A percentile compares a stretch with the other conserved stretches of the same genome.
Conservation (phyloP, 2,888 invertebrate genomes). For the Luperina nickerlii region DNA sequence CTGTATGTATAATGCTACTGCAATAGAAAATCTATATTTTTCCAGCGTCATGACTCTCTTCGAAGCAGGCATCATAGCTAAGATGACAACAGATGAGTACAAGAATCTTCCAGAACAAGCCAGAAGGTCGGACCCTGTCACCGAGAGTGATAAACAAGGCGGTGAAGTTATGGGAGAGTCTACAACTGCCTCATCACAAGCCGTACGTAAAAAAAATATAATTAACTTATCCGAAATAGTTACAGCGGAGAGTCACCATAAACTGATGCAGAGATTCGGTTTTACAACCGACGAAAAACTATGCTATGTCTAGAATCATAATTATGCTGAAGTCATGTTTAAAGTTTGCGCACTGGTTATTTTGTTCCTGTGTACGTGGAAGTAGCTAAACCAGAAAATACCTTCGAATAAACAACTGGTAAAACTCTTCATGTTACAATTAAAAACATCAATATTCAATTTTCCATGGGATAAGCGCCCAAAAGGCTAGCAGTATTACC, state of each 20-base stretch:
- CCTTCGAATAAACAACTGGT: neutral
- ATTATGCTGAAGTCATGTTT: no score
- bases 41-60: conserved; percentile 93
- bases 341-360: no score
- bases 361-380: no score
- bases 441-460: neutral
- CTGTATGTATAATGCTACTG: neutral
- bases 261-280: no score
- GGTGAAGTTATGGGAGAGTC: conserved; percentile 81
- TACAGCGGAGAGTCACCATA: no score
- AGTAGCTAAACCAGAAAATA: neutral
- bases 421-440: neutral
- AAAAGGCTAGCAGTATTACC: no score
- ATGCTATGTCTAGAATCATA: no score
- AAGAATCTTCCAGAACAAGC: conserved; percentile 91
- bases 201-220: conserved; percentile 50
- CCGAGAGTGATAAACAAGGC: conserved; percentile 83
- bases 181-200: conserved; percentile 75
- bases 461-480: neutral
- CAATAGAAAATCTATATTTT: neutral
- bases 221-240: no score
- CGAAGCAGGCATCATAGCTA: conserved; percentile 94
- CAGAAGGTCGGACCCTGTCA: conserved; percentile 85
- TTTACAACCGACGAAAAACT: no score
- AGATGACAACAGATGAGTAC: conserved; percentile 94